Conservation (phyloP, 2,113 vertebrate genomes). For the Etia nguti region DNA sequence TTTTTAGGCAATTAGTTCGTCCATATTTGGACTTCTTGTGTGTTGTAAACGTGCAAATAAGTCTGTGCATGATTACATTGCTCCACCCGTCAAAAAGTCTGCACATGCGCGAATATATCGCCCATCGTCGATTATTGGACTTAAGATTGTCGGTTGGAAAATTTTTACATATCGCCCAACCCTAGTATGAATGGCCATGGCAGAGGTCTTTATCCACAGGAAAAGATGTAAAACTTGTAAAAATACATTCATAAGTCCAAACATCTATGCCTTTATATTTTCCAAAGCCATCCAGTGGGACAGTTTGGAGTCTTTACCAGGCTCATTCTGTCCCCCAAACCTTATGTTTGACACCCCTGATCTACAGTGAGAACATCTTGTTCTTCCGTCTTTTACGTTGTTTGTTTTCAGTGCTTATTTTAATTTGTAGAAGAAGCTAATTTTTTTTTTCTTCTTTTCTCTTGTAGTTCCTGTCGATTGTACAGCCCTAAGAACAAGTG, state of each 20-base stretch:
- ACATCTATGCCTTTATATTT: not conserved
- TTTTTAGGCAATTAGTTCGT: rapidly evolving
- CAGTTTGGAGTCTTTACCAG: not conserved
- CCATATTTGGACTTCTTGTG: not conserved
- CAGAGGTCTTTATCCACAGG: not conserved
- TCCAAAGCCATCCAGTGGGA: not conserved
- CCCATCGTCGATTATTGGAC: no score
- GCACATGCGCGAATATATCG: no score
- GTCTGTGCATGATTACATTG: not conserved
- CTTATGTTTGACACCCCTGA: not conserved
- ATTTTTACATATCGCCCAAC: no score
- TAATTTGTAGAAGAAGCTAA: not conserved
- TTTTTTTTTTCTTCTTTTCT: not conserved
- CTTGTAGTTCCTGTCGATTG: constrained; percentile 67
- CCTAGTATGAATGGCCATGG: not conserved
- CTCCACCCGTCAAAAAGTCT: not conserved
- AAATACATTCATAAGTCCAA: not conserved
- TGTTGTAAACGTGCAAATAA: no score
- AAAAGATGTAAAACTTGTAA: not conserved
- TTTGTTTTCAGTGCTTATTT: not conserved
- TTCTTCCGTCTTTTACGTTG: not conserved
- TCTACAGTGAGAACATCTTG: not conserved
- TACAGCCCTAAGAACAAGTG: constrained; percentile 71
- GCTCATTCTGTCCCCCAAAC: not conserved
- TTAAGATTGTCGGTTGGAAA: no score